Conservation (phyloP, 2,113 vertebrate genomes). For the Struthidea cinerea region DNA sequence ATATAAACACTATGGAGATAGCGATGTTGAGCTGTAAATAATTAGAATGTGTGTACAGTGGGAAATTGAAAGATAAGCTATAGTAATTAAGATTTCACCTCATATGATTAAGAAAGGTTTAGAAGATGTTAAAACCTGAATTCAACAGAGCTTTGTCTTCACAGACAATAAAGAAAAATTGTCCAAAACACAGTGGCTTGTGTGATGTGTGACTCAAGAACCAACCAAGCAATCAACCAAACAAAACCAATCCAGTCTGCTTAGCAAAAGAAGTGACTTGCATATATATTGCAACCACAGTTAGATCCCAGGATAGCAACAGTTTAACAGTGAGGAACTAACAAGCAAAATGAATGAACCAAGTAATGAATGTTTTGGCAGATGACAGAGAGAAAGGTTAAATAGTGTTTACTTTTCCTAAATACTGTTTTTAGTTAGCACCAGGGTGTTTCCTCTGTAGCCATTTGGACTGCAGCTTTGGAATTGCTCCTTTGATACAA, state of each 20-base stretch:
- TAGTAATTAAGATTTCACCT: background rate
- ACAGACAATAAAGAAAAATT: background rate
- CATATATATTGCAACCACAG: background rate
- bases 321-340: background rate
- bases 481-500: background rate
- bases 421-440: slow-evolving; percentile 38
- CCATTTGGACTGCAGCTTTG: slow-evolving; percentile 1
- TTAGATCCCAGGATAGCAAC: background rate
- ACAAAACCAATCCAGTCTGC: background rate
- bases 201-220: background rate
- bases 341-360: slow-evolving; percentile 38
- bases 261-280: background rate
- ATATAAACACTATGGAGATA: background rate
- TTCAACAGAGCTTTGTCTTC: background rate
- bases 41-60: background rate
- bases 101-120: background rate
- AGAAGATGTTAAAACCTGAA: background rate
- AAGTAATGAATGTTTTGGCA: slow-evolving; percentile 19
- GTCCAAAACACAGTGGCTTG: background rate
- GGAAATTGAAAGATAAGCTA: background rate
- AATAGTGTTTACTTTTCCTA: slow-evolving; percentile 30
- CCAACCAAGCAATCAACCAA: background rate
- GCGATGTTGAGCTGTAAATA: background rate
- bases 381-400: slow-evolving; percentile 2
- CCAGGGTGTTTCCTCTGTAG: background rate